phyloP scores from a whole-genome alignment of 1,140 invertebrate species.

The Drosophila hydei region DNA sequence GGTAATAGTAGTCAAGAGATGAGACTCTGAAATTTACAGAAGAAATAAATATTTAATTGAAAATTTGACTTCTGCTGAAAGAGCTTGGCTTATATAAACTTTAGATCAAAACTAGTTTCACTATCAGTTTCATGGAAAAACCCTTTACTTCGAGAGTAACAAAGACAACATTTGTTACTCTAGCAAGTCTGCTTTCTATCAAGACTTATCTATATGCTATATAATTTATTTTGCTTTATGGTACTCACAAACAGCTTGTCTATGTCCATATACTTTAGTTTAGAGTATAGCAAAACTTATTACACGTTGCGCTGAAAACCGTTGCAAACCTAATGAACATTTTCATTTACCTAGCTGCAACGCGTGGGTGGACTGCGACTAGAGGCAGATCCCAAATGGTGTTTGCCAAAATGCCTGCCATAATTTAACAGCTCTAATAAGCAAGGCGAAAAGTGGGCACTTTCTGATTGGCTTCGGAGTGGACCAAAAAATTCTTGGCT shows the following conservation, averaged over 20 bases:
- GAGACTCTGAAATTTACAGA: too few species aligned
- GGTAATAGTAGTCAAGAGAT: too few species aligned
- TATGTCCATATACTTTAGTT: too few species aligned
- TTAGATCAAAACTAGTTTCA: background rate
- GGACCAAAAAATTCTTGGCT: conserved; percentile 54
- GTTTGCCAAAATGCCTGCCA: conserved; percentile 55
- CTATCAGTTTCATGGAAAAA: too few species aligned
- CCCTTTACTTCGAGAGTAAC: too few species aligned
- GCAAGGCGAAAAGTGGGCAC: conserved; percentile 49
- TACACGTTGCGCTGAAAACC: conserved; percentile 76
- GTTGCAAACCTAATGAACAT: conserved; percentile 80
- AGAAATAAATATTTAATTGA: too few species aligned
- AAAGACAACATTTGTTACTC: too few species aligned
- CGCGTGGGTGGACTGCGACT: conserved; percentile 59
- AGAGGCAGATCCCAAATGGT: conserved; percentile 26
- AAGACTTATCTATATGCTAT: too few species aligned
- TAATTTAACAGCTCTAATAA: conserved; percentile 78
- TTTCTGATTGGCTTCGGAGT: conserved; percentile 36
- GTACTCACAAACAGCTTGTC: background rate
- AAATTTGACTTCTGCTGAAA: too few species aligned
- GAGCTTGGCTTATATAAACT: background rate
- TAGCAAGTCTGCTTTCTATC: too few species aligned
- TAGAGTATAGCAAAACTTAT: conserved; percentile 60
- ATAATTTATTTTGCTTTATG: too few species aligned
- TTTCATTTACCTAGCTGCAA: conserved; percentile 67